Conservation (phyloP, 2,797 vertebrate genomes). For the Cuniculus paca region DNA sequence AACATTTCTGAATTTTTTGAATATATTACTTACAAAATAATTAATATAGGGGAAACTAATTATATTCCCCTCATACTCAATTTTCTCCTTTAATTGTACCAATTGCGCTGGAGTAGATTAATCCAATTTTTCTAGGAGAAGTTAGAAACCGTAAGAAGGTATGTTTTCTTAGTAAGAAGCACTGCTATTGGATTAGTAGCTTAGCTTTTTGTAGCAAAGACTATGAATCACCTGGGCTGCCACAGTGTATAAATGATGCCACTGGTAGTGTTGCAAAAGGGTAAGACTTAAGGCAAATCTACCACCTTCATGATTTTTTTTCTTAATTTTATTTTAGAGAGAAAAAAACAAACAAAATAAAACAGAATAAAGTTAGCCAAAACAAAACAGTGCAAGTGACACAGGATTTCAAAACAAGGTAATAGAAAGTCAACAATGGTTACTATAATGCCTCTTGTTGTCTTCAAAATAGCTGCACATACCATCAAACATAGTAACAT, state of each 20-base stretch:
- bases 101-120: background rate
- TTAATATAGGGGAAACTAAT: background rate
- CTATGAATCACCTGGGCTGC: background rate
- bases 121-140: background rate
- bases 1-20: background rate
- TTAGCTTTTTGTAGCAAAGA: background rate
- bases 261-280: fast-evolving
- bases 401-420: no score
- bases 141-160: background rate
- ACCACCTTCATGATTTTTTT: background rate
- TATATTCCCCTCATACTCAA: background rate
- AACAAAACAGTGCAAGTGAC: no score
- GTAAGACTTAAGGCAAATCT: background rate
- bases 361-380: no score
- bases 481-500: no score
- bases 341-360: no score
- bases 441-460: no score
- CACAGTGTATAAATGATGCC: background rate
- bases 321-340: no score
- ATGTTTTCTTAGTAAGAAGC: background rate
- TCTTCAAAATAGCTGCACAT: no score
- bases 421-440: no score
- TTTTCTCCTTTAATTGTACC: background rate
- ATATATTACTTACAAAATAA: background rate
- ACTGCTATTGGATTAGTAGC: background rate